A percentile compares a stretch with the other conserved stretches of the same genome.
These are phyloP conservation scores for Ylistrum balloti DNA, from an alignment of 1,140 invertebrate genomes.

Conservation along the genomic window DNA sequence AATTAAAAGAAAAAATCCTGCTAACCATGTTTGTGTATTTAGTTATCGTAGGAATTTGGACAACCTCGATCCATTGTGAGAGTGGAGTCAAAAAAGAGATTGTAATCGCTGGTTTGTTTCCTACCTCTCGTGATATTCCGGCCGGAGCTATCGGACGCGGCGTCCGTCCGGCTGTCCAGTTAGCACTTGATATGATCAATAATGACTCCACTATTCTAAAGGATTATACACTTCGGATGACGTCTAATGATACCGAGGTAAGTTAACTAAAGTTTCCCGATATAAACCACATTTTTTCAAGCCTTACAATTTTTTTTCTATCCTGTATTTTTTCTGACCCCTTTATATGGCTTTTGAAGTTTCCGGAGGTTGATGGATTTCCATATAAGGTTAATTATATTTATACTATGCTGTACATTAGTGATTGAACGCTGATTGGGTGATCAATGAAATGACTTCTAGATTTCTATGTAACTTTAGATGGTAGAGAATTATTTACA, in stretches of 20 bases:
- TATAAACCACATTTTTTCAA: no score
- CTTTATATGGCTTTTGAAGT: no score
- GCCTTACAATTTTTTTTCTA: no score
- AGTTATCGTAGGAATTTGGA: neutral
- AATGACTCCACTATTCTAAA: slow-evolving; percentile 57
- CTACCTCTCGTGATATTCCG: slow-evolving; percentile 52
- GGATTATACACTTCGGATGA: slow-evolving; percentile 54
- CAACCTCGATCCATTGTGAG: neutral
- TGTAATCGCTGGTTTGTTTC: slow-evolving; percentile 65
- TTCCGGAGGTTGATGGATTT: no score
- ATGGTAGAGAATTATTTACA: no score
- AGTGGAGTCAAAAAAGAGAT: slow-evolving; percentile 45
- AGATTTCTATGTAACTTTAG: no score
- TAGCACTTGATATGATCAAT: slow-evolving; percentile 63
- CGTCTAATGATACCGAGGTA: slow-evolving; percentile 66
- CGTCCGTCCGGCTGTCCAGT: slow-evolving; percentile 63
- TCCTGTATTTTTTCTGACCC: no score
- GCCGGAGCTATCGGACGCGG: slow-evolving; percentile 58
- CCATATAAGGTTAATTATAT: no score
- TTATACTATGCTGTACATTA: no score
- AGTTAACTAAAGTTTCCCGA: no score
- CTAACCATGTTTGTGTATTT: neutral
- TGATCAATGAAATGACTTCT: no score
- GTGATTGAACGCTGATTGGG: no score
- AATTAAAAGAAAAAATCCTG: neutral